Evolutionary conservation across 2,797 vertebrate genomes (phyloP), one percentile per base, ranked within the genome.

Genomic region (Tarsius wallacei): DNA sequence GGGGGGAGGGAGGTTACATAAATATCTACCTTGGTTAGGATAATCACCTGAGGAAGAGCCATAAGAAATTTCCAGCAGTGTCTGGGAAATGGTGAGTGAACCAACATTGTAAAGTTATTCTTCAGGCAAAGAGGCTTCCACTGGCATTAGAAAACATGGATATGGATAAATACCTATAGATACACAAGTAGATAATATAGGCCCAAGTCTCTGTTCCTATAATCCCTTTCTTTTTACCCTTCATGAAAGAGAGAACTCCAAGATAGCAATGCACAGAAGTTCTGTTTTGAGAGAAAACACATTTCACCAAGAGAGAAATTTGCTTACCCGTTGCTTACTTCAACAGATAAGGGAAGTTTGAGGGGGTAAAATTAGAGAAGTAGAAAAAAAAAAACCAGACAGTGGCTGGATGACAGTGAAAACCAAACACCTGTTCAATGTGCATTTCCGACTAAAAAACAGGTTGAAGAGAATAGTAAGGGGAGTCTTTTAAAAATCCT

Each of bases 41-140:
- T 24, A 4, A 28, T 49, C 6, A 16, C 8, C 51, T 2, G 26
- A 78, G 33, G 10, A 51, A 49, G 28, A 92, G 16, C 16, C 0
- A 0, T 9, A 3, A 3, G 7, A 8, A 12, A 28, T 64, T 71
- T 88, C 1, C 5, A 9, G 14, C 7, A 57, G 8, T 24, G 2
- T 36, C n/a, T 80, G 26, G 9, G 14, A 57, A 8, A 1, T 33
- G 21, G 10, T 4, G 17, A n/a, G 4, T 90, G 0, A 1, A 68
- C 21, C 63, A 13, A 68, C 36, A 57, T 7, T 84, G 4, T 31
- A 33, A 70, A 33, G 7, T 36, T 28, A 57, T 68, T 21, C 15
- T 10, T 36, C 4, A 9, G 7, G n/a, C 14, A 13, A 49, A 17
- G 49, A 26, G 24, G 5, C 3, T 21, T 82, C 31, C 9, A 12